Percentiles rank a stretch among this genome's conserved stretches.
Conservation (phyloP, 2,888 invertebrate species). For the Scaptomyza flava region DNA sequence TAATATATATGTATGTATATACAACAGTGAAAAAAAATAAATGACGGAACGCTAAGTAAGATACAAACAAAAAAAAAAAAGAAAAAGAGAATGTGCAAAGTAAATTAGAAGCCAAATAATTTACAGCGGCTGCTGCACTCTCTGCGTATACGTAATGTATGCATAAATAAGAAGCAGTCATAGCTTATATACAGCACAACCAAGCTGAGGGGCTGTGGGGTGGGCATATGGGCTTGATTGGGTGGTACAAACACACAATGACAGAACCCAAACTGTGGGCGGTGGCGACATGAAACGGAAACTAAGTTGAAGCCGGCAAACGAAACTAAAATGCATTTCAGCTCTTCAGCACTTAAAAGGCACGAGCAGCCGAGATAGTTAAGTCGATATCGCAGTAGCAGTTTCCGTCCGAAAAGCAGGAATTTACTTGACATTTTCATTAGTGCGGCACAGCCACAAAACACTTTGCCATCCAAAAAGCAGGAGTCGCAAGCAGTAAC, state of each 20-base stretch:
- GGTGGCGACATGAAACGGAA: constrained; percentile 72
- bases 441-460: constrained; percentile 77
- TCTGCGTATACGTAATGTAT: constrained; percentile 45
- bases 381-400: constrained; percentile 81
- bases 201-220: neutral
- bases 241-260: constrained; percentile 4
- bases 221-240: neutral
- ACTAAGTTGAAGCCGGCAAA: constrained; percentile 63
- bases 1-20: neutral
- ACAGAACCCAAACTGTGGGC: constrained; percentile 29
- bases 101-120: constrained; percentile 50
- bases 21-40: constrained; percentile 6
- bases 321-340: constrained; percentile 66
- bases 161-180: constrained; percentile 21
- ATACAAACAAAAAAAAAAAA: constrained; percentile 2
- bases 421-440: constrained; percentile 84
- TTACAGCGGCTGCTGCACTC: constrained; percentile 37
- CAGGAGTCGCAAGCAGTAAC: constrained; percentile 1
- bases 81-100: constrained; percentile 11
- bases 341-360: constrained; percentile 56
- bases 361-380: constrained; percentile 72
- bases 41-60: constrained; percentile 20
- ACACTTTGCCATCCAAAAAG: constrained; percentile 66
- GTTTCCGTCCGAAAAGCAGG: constrained; percentile 82
- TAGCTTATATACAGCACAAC: neutral